phyloP scores from a whole-genome alignment of 2,888 invertebrate genomes.

The Gortyna flavago region DNA sequence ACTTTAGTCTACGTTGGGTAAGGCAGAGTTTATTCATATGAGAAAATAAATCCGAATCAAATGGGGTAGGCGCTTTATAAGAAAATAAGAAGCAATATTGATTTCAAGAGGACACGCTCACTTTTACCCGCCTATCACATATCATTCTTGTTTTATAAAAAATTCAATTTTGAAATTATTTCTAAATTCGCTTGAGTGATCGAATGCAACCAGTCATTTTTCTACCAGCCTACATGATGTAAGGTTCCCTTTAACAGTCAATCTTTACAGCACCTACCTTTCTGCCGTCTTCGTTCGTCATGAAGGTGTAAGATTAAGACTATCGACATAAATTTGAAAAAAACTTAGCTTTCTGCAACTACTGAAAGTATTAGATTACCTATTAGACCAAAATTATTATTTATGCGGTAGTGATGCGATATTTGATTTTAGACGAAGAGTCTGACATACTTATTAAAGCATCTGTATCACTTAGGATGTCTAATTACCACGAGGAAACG shows the following conservation, averaged over 20 bases:
- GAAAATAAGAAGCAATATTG: not conserved
- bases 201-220: not conserved
- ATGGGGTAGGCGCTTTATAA: not conserved
- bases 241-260: not conserved
- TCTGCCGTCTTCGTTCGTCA: not conserved
- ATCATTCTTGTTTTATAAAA: not conserved
- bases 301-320: not conserved
- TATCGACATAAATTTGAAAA: not conserved
- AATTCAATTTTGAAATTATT: not conserved
- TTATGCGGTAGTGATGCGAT: constrained; percentile 4
- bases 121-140: not conserved
- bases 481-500: constrained; percentile 22
- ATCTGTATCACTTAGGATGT: not conserved
- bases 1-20: not conserved
- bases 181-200: not conserved
- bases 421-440: not conserved
- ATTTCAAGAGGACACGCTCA: not conserved
- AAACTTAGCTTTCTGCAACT: not conserved
- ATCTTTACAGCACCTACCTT: not conserved
- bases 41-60: not conserved
- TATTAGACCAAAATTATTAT: not conserved
- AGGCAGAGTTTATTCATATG: not conserved
- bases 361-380: not conserved
- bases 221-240: not conserved
- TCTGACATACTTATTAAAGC: constrained; percentile 12